phyloP scores from a whole-genome alignment of 2,888 invertebrate genomes.

The Andrena hattorfiana region DNA sequence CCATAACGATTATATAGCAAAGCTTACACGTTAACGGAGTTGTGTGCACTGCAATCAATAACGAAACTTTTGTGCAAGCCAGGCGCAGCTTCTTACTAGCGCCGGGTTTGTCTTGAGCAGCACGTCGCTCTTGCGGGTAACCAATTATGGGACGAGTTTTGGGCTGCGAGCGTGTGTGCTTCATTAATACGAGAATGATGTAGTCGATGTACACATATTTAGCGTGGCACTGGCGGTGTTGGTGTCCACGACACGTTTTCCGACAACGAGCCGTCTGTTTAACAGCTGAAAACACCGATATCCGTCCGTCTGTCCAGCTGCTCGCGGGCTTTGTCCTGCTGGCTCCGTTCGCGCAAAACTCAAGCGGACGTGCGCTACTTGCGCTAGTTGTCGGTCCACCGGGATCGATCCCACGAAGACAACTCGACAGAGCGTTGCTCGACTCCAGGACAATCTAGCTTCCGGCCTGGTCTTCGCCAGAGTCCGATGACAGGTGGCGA shows the following conservation, averaged over 20 bases:
- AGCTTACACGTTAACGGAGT: neutral
- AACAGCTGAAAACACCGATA: constrained; percentile 72
- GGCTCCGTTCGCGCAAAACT: constrained; percentile 62
- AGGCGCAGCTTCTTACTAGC: neutral
- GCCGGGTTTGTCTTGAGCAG: neutral
- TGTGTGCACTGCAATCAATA: neutral
- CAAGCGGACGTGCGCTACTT: constrained; percentile 55
- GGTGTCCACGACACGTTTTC: constrained; percentile 34
- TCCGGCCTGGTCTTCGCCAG: constrained; percentile 43
- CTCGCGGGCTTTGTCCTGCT: constrained; percentile 61
- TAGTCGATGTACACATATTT: constrained; percentile 5
- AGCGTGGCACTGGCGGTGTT: neutral
- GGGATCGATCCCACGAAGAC: constrained; percentile 45
- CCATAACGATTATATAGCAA: neutral
- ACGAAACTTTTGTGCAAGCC: neutral
- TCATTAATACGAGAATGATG: constrained; percentile 30
- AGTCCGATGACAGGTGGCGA: neutral
- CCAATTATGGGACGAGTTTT: neutral
- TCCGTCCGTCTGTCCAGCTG: constrained; percentile 61
- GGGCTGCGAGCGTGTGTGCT: neutral
- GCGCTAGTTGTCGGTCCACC: constrained; percentile 32
- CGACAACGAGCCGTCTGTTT: constrained; percentile 69
- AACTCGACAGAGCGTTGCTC: constrained; percentile 10
- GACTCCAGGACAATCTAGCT: constrained; percentile 44
- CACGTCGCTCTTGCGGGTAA: neutral